Conservation (phyloP, 2,888 invertebrate genomes). For the Microplitis manilae region DNA sequence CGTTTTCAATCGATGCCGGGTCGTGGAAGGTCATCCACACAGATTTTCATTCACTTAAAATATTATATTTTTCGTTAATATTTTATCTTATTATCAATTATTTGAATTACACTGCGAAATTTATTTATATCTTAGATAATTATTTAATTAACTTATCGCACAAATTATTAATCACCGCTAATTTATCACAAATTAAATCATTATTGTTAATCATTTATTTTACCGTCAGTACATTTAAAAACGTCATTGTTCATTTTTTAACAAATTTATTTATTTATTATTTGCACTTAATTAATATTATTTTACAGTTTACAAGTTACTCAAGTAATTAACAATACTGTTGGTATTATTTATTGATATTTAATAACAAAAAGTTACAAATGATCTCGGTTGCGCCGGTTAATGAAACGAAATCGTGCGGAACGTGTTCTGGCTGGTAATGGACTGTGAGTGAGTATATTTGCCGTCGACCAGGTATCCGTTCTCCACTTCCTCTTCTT, state of each 20-base stretch:
- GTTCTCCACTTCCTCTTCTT: slow-evolving; percentile 43
- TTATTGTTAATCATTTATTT: neutral
- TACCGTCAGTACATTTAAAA: neutral
- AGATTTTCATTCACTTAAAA: slow-evolving; percentile 41
- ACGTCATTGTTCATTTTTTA: slow-evolving; percentile 20
- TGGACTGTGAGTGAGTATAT: slow-evolving; percentile 42
- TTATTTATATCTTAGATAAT: neutral
- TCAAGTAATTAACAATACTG: too few relatives aligned
- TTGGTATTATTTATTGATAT: neutral
- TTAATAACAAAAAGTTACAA: slow-evolving; percentile 34
- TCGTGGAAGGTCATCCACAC: slow-evolving; percentile 46
- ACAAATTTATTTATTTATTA: neutral
- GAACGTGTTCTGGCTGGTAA: slow-evolving; percentile 48
- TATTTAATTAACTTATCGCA: slow-evolving; percentile 16
- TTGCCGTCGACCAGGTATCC: slow-evolving; percentile 40
- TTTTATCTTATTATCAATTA: neutral
- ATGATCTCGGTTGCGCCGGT: slow-evolving; percentile 44
- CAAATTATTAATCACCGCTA: too few relatives aligned
- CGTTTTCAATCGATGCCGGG: slow-evolving; percentile 44
- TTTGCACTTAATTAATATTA: too few relatives aligned
- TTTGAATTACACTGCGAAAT: neutral
- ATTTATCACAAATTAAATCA: too few relatives aligned
- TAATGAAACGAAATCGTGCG: slow-evolving; percentile 45
- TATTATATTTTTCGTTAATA: slow-evolving; percentile 12
- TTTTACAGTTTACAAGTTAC: too few relatives aligned